Conservation (phyloP, 2,113 vertebrate species). For the Psittacara wagleri region DNA sequence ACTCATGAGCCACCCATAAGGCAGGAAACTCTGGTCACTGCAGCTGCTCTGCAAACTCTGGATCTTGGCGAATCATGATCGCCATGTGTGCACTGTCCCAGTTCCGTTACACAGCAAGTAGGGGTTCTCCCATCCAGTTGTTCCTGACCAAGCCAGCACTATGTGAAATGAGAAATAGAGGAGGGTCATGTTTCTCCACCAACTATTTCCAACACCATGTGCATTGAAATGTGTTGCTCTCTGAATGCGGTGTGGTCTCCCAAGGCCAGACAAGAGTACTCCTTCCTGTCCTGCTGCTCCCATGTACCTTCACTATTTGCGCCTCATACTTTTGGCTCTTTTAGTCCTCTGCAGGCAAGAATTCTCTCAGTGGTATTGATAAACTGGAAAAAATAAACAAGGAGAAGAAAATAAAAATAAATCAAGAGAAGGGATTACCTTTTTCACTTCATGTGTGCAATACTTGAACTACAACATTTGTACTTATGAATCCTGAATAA, state of each 20-base stretch:
- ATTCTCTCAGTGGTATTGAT: not conserved
- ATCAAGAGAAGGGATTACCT: not conserved
- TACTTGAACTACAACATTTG: not conserved
- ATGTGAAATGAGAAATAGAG: not conserved
- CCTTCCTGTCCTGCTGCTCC: not conserved
- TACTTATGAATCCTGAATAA: not conserved
- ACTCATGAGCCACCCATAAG: not conserved
- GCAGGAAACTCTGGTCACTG: not conserved
- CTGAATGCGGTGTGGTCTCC: not conserved
- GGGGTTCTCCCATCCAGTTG: not conserved
- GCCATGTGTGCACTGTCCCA: fast-evolving
- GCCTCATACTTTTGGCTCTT: not conserved
- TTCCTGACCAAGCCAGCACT: not conserved
- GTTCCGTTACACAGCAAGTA: not conserved
- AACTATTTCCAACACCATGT: not conserved
- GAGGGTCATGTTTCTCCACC: not conserved
- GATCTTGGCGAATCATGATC: not conserved
- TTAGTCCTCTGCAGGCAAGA: not conserved
- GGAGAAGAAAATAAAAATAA: not conserved
- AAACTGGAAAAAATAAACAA: not conserved
- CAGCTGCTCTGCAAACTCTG: not conserved
- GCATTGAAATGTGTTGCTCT: fast-evolving
- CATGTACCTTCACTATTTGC: not conserved
- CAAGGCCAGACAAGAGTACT: not conserved
- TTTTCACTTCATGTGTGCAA: not conserved